Evolutionary conservation across 2,888 invertebrate genomes (phyloP), one percentile per base, ranked within the genome.

Genomic region (Spilosoma lubricipeda): DNA sequence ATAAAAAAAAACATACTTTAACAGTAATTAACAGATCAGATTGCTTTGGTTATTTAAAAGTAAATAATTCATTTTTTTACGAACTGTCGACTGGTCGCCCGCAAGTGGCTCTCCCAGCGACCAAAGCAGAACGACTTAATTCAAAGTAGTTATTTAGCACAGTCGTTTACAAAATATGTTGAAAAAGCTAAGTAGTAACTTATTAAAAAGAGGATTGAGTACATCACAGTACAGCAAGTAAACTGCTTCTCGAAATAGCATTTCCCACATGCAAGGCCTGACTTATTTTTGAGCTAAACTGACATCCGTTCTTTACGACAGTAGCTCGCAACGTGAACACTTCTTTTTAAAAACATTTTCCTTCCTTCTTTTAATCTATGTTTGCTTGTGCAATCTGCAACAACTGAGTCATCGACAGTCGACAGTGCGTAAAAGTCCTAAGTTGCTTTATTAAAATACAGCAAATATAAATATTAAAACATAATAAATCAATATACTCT

Each of bases 401-500:
- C 8, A 39, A 39, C 0, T 2, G 9, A 39, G 39, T 39, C 39
- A 2, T 11, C 39, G 39, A 11, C 39, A 20, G 48, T 20, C 52
- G 52, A 56, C 52, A 56, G n/a, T 56, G 3, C 52, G 52, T 23
- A 52, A 52, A 9, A 23, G 52, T n/a, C 23, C 52, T 56, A 56
- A 56, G 9, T 52, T 23, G 23, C 8, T 52, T 56, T 23, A 8
- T 52, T 52, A 8, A 52, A 52, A 8, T 23, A 52, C 4, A 59
- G n/a, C 20, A 7, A 36, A 39, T 9, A 39, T 39, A 39, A 39
- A 39, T 39, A 39, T 39, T 39, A 39, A 11, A 39, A 39, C 39
- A 4, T 45, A 27, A 23, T 30, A 63, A 63, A 15, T 85, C 69
- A 88, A 82, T 88, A 90, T 5, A 74, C 80, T 67, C 90, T 87